Percentiles rank a stretch among this genome's conserved stretches.
Evolutionary conservation across 2,113 vertebrate species (phyloP).

Genomic region (Plecotus auritus): DNA sequence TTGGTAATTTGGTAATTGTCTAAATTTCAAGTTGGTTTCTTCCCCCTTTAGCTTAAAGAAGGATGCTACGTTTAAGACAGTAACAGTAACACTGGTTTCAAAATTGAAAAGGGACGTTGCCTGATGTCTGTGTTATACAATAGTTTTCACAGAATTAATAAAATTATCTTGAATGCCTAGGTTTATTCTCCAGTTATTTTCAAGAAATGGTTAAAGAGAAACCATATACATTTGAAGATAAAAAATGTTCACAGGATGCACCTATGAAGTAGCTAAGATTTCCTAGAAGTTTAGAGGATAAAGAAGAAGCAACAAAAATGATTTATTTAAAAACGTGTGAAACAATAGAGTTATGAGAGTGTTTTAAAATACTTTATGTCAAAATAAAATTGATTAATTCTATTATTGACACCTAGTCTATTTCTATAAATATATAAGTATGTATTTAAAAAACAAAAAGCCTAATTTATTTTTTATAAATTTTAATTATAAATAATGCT

Average conservation of each 20-base stretch:
- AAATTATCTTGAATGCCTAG: slow-evolving; percentile 44
- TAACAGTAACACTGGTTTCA: slow-evolving; percentile 53
- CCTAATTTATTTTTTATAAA: not conserved
- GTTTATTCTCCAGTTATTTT: slow-evolving; percentile 59
- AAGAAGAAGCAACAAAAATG: slow-evolving; percentile 38
- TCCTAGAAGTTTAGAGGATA: slow-evolving; percentile 53
- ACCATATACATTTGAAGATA: not conserved
- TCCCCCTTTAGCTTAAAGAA: slow-evolving; percentile 73
- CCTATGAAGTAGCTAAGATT: not conserved
- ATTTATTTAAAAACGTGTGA: slow-evolving; percentile 17
- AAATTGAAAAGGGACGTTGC: not conserved
- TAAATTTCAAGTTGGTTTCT: slow-evolving; percentile 81
- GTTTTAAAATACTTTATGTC: slow-evolving; percentile 14
- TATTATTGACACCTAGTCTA: not conserved
- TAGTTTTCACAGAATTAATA: not conserved
- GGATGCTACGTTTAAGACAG: slow-evolving; percentile 74
- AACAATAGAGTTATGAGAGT: not conserved
- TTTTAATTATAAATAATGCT: not conserved
- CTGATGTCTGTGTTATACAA: not conserved
- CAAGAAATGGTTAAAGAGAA: slow-evolving; percentile 53
- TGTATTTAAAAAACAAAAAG: not conserved
- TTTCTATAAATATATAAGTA: not conserved
- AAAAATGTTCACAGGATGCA: not conserved
- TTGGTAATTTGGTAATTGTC: slow-evolving; percentile 87
- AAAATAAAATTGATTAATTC: not conserved